Percentiles rank a stretch among this genome's conserved stretches.
These are phyloP conservation scores for Drosophila flavopinicola DNA, from an alignment of 2,888 invertebrate species.

Conservation along the genomic window DNA sequence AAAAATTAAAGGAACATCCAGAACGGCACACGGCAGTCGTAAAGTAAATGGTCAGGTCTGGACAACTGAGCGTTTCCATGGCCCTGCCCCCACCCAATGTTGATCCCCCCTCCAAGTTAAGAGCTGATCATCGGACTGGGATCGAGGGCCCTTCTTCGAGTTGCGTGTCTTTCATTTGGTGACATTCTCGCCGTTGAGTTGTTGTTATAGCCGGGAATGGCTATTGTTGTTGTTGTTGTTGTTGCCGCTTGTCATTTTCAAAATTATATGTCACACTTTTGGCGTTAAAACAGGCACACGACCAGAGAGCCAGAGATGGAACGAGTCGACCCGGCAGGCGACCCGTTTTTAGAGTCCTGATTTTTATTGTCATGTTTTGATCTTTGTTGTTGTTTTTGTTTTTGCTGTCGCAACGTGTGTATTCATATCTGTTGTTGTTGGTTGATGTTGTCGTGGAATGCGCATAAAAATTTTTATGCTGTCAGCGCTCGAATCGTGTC, in stretches of 20 bases:
- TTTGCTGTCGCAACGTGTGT: constrained; percentile 28
- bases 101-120: too few species aligned
- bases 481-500: constrained; percentile 42
- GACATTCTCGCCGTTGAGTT: constrained; percentile 72
- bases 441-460: constrained; percentile 65
- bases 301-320: constrained; percentile 37
- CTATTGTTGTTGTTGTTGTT: constrained; percentile 41
- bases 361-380: constrained; percentile 80
- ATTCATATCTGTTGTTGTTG: constrained; percentile 25
- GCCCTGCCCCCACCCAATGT: neutral
- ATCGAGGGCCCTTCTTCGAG: constrained; percentile 25
- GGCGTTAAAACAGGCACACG: constrained; percentile 79
- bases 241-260: constrained; percentile 75
- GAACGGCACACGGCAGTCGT: constrained; percentile 63
- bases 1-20: constrained; percentile 60
- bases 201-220: constrained; percentile 65
- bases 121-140: constrained; percentile 2
- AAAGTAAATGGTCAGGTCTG: constrained; percentile 67
- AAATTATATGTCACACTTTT: constrained; percentile 80
- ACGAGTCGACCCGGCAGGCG: constrained; percentile 51
- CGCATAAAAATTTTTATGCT: constrained; percentile 75
- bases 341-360: constrained; percentile 78
- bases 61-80: constrained; percentile 5
- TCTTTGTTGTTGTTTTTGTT: constrained; percentile 54
- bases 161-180: constrained; percentile 68